A percentile compares a stretch with the other conserved stretches of the same genome.
Evolutionary conservation across 2,797 vertebrate species (phyloP).

Genomic region (Oreochromis mossambicus): DNA sequence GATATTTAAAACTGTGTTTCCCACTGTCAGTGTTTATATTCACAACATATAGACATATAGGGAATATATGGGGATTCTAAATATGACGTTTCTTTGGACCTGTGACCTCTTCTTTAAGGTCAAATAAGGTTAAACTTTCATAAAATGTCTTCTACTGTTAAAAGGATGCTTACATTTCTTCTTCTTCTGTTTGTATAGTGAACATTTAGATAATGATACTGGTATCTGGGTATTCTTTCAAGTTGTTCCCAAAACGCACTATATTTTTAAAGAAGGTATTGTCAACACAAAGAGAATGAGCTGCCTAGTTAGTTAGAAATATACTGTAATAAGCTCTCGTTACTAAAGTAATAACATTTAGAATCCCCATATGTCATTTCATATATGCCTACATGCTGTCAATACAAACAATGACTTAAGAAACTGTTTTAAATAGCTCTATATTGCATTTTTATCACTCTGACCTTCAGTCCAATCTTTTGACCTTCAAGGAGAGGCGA

Average conservation of each 20-base stretch:
- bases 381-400: background rate
- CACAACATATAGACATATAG: background rate
- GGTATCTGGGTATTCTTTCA: background rate
- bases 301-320: background rate
- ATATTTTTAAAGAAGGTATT: background rate
- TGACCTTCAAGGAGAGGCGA: background rate
- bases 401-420: background rate
- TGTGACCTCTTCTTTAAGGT: background rate
- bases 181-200: background rate
- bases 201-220: background rate
- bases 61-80: background rate
- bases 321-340: background rate
- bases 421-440: background rate
- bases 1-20: background rate
- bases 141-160: background rate
- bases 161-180: background rate
- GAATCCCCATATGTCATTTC: background rate
- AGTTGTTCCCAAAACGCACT: background rate
- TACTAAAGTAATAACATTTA: background rate
- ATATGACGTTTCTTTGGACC: background rate
- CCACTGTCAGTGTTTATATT: background rate
- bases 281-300: background rate
- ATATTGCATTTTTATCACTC: background rate
- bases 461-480: background rate
- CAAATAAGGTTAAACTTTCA: background rate